These are phyloP conservation scores for Phalacrocorax brasilianus DNA, from an alignment of 2,113 vertebrate species.

Conservation along the genomic window DNA sequence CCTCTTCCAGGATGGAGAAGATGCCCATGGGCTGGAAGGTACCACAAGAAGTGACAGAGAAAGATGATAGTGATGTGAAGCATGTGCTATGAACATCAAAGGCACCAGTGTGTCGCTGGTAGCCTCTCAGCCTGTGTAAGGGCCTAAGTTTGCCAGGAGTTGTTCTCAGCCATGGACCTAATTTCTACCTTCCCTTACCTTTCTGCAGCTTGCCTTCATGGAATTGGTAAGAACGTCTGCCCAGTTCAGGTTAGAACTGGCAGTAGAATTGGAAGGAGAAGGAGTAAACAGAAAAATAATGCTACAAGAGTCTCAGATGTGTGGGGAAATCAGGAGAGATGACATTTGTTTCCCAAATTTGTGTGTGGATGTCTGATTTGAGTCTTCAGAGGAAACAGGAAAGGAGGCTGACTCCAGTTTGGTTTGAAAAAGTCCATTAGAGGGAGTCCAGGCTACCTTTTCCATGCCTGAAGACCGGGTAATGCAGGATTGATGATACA, in stretches of 20 bases:
- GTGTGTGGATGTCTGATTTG: not conserved
- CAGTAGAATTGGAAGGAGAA: not conserved
- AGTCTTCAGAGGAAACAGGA: not conserved
- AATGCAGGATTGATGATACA: not conserved
- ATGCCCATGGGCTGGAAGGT: constrained; percentile 78
- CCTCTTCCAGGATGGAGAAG: constrained; percentile 83
- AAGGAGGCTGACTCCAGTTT: not conserved
- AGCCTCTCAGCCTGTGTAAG: not conserved
- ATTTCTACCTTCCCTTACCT: not conserved
- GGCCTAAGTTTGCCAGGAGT: not conserved
- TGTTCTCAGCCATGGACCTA: not conserved
- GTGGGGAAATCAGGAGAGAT: rapidly evolving
- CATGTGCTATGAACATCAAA: not conserved
- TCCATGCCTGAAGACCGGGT: not conserved
- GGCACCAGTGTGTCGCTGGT: not conserved
- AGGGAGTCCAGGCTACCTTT: not conserved
- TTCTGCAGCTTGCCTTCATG: not conserved
- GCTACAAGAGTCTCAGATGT: not conserved
- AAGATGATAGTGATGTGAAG: not conserved
- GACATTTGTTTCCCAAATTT: not conserved
- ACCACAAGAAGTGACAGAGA: not conserved
- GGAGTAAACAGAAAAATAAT: not conserved
- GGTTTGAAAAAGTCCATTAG: not conserved
- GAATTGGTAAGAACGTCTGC: not conserved
- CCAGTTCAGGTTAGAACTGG: not conserved